Evolutionary conservation across 2,113 vertebrate genomes (phyloP), one percentile per base, ranked within the genome.

Genomic region (Cervus canadensis): DNA sequence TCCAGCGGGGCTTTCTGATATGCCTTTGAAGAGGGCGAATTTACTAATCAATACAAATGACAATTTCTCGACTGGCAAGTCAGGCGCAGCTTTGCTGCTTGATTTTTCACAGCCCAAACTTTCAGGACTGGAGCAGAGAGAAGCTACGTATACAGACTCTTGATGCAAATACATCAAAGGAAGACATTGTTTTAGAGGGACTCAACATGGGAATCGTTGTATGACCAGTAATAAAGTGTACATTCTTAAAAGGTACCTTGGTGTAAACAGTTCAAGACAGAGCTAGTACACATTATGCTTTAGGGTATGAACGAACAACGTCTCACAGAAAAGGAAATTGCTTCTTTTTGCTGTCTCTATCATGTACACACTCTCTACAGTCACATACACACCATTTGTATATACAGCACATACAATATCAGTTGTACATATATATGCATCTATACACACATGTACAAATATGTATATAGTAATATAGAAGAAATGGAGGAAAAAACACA

Each of bases 41-140:
- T 97, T 87, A 95, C 87, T 97, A 96, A 98, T 98, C 98, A 98
- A 98, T 98, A 98, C 57, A 98, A 98, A 97, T 97, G 89, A 97
- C 86, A 97, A 25, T 96, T 94, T 96, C 62, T 97, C 91, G 83
- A 50, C 78, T 87, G 91, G 60, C 28, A 78, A 92, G 81, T 21
- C 82, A 92, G 57, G 17, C 28, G 17, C 67, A 56, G 54, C 52
- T 87, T 95, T 33, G 25, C 25, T 6, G 5, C 28, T 82, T 96
- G 96, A 87, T 40, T 95, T 81, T 89, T 93, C 86, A 97, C 15
- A 89, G 28, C 3, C 71, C 23, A 43, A 89, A 67, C 14, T 64
- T 23, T 45, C n/a, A 64, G 21, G 57, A 94, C 52, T 19, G 30
- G 15, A 76, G 67, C 25, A 52, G 78, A 96, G 48, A 87, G 59